Base-by-base conservation (phyloP, 2,113 vertebrate species). In the Elgaria multicarinata region DNA sequence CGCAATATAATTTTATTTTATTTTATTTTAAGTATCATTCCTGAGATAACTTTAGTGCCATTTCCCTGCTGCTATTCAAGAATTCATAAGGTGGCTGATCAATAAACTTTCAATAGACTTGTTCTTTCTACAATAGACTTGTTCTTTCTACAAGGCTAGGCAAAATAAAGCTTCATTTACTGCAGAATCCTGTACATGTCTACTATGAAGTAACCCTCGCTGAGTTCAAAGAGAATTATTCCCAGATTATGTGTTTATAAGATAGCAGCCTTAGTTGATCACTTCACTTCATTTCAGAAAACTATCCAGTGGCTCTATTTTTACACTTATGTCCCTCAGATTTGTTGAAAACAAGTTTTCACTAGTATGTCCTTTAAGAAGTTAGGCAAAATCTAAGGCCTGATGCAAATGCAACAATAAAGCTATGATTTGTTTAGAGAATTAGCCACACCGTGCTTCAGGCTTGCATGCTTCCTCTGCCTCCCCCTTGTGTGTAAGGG, bases 201-300 rank as follows among this genome's bases (percentile, higher is more conserved):
- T 50, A 50, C 46, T 50, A 3, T 22, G 58, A 62, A 62, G 12
- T 62, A 62, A 62, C 4, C 18, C 58, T 20, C 58, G 3, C 22
- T 62, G 58, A 22, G 58, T 62, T 62, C 58, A 62, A 22, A 22
- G 58, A 62, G 58, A 62, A 62, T 22, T 1, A 62, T 5, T 18
- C 20, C 20, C 16, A 62, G 58, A 4, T 62, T 62, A 20, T 62
- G 58, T 62, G 58, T 22, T 3, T 3, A 62, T 62, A 62, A 62
- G 20, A 20, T 2, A 62, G 16, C 58, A 62, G 58, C 20, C 58
- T 62, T 93, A 84, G 85, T 83, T 85, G 72, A 20, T 0, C 42
- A 85, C 91, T 10, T 1, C 4, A 22, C 10, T 91, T 90, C 2
- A 83, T 79, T 88, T 62, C 89, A 80, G 50, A 87, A 85, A n/a